Evolutionary conservation across 2,888 invertebrate species (phyloP).

Genomic region (Caenorhabditis sp.): DNA sequence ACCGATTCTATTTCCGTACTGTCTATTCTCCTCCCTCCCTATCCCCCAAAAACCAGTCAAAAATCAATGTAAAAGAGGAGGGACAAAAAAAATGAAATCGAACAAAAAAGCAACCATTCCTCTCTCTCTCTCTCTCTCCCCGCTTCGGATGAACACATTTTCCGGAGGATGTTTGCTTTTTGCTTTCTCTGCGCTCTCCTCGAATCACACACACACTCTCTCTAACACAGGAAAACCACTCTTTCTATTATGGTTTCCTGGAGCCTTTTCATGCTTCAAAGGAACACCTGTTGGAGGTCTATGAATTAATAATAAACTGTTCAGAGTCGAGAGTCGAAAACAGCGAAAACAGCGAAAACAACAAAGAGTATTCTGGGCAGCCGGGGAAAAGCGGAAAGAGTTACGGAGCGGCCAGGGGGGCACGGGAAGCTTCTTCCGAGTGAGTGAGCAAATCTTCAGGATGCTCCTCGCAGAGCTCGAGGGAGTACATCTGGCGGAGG

Average conservation of each 20-base stretch:
- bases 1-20: background rate
- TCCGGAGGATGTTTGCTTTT: slow-evolving; percentile 45
- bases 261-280: background rate
- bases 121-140: too few relatives aligned
- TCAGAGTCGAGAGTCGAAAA: background rate
- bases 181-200: slow-evolving; percentile 7
- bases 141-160: slow-evolving; percentile 54
- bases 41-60: slow-evolving; percentile 1
- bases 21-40: too few relatives aligned
- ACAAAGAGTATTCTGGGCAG: background rate
- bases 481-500: background rate
- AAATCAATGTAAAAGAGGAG: slow-evolving; percentile 16
- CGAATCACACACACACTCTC: slow-evolving; percentile 22
- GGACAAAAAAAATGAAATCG: slow-evolving; percentile 26
- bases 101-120: background rate
- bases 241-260: slow-evolving; percentile 24
- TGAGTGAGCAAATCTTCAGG: slow-evolving; percentile 56
- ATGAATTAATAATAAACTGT: slow-evolving; percentile 34
- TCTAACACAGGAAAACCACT: background rate
- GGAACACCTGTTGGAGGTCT: slow-evolving; percentile 1
- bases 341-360: background rate
- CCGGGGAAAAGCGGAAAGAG: slow-evolving; percentile 33
- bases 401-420: background rate
- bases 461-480: slow-evolving; percentile 18
- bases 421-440: slow-evolving; percentile 2